Evolutionary conservation across 2,888 invertebrate species (phyloP).

Genomic region (Lochmaea capreae): DNA sequence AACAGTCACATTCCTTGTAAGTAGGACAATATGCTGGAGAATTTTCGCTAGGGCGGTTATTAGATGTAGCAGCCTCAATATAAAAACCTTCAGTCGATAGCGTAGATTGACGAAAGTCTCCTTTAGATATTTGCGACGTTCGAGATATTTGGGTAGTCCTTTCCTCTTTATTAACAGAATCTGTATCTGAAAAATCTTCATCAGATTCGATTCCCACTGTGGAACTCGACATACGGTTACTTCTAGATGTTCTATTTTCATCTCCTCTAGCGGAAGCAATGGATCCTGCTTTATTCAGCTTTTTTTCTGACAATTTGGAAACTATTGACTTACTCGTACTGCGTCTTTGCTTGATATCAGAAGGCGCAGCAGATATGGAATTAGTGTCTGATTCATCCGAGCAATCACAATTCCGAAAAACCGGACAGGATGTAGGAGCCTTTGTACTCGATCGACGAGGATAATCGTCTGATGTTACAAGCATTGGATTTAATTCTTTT

Average conservation of each 20-base stretch:
- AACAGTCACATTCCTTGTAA: not conserved
- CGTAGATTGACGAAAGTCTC: too few relatives aligned
- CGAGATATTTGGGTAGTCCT: too few relatives aligned
- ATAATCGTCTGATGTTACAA: not conserved
- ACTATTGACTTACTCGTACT: not conserved
- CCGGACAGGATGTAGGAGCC: not conserved
- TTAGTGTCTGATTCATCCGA: not conserved
- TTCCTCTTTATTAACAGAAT: too few relatives aligned
- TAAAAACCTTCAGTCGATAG: too few relatives aligned
- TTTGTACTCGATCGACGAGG: not conserved
- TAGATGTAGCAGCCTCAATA: too few relatives aligned
- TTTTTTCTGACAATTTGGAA: too few relatives aligned
- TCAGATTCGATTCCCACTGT: too few relatives aligned
- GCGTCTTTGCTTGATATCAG: not conserved
- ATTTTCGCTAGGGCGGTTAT: not conserved
- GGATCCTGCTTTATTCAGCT: not conserved
- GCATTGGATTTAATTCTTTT: too few relatives aligned
- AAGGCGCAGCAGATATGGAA: too few relatives aligned
- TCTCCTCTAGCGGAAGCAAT: not conserved
- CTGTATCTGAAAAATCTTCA: too few relatives aligned
- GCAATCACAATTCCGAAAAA: not conserved
- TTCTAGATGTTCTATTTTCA: not conserved
- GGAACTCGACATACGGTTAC: too few relatives aligned
- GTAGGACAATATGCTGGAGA: not conserved
- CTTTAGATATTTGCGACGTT: too few relatives aligned